Percentiles rank a stretch among this genome's conserved stretches.
phyloP scores from a whole-genome alignment of 2,888 invertebrate genomes.

The Conus canariensis region DNA sequence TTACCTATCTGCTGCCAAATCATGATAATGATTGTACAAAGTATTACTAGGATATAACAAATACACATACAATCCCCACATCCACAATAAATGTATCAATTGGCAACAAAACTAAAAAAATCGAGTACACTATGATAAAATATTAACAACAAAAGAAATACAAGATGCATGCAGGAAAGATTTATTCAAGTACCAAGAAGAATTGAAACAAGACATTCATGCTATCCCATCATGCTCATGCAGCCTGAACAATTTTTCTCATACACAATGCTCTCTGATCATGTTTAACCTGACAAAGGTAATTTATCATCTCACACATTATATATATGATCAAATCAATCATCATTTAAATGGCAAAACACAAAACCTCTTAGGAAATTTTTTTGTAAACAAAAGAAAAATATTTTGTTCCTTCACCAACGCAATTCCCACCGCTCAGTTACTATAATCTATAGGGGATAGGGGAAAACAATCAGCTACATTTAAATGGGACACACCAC shows the following conservation, averaged over 20 bases:
- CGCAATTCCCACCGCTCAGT: no score
- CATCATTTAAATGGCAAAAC: background rate
- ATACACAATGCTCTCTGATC: background rate
- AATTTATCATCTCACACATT: no score
- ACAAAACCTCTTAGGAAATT: background rate
- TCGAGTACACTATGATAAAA: background rate
- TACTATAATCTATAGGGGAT: no score
- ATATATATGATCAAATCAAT: background rate
- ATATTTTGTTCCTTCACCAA: no score
- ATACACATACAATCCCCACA: background rate
- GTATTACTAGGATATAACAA: background rate
- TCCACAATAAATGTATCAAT: background rate
- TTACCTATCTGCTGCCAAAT: no score
- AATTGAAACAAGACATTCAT: background rate
- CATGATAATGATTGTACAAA: background rate
- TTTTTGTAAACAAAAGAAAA: no score
- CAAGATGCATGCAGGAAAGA: slow-evolving; percentile 1
- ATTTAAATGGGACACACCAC: background rate
- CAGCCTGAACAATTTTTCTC: background rate
- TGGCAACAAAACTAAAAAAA: background rate
- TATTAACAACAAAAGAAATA: background rate
- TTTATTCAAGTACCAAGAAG: background rate
- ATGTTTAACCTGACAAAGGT: background rate
- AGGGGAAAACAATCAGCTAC: background rate
- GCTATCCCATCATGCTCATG: background rate